A percentile compares a stretch with the other conserved stretches of the same genome.
Conservation (phyloP, 2,797 vertebrate genomes). For the Danio aesculapii region DNA sequence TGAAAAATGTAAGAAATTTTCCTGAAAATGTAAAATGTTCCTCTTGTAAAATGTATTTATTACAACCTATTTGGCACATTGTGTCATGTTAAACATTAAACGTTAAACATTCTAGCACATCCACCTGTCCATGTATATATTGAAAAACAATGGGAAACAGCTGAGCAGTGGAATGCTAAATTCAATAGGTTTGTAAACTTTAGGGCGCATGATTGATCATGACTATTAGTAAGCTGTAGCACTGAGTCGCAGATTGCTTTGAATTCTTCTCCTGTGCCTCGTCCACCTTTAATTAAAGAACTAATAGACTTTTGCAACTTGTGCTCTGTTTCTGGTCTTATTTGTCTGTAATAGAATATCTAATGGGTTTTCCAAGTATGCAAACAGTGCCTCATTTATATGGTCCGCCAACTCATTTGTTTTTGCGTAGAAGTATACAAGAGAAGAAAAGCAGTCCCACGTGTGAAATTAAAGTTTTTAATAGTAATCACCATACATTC, state of each 20-base stretch:
- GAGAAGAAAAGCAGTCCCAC: neutral
- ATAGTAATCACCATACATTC: too few relatives aligned
- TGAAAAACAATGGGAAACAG: neutral
- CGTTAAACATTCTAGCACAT: neutral
- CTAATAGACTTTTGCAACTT: constrained; percentile 37
- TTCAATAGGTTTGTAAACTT: neutral
- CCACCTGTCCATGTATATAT: neutral
- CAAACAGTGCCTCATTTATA: constrained; percentile 29
- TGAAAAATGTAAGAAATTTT: too few relatives aligned
- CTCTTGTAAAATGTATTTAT: neutral
- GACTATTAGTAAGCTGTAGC: neutral
- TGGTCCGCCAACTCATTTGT: constrained; percentile 29
- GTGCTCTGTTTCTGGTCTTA: constrained; percentile 23
- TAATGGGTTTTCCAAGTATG: constrained; percentile 13
- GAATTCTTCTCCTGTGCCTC: constrained; percentile 32
- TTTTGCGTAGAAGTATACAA: constrained; percentile 24
- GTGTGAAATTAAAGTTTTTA: neutral
- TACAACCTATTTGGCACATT: neutral
- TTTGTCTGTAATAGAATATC: constrained; percentile 37
- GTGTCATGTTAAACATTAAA: too few relatives aligned
- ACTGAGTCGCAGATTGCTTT: constrained; percentile 29
- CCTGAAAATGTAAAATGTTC: neutral
- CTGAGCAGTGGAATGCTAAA: neutral
- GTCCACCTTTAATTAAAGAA: constrained; percentile 48
- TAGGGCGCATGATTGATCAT: constrained; percentile 49